A percentile compares a stretch with the other conserved stretches of the same genome.
Conservation (phyloP, 2,888 invertebrate genomes). For the Plebejus argus region DNA sequence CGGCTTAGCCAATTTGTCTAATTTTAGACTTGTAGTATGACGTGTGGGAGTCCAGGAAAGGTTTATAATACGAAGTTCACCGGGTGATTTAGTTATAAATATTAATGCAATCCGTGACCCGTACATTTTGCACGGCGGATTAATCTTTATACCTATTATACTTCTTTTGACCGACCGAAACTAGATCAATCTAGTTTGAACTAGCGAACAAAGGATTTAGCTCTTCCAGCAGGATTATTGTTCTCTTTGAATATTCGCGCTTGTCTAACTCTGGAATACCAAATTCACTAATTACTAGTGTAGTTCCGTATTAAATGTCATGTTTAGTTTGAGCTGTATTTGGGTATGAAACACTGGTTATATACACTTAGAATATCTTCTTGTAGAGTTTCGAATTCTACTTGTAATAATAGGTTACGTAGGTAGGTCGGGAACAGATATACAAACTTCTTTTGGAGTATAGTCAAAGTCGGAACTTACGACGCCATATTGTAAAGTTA, state of each 20-base stretch:
- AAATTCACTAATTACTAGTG: background rate
- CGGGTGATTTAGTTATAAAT: background rate
- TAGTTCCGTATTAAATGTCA: background rate
- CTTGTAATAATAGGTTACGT: background rate
- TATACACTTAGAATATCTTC: too few species aligned
- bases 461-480: too few species aligned
- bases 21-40: too few species aligned
- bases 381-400: background rate
- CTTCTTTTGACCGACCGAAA: background rate
- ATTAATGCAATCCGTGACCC: background rate
- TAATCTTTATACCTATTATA: too few species aligned
- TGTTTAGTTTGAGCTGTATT: background rate
- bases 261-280: background rate
- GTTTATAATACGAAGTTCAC: too few species aligned
- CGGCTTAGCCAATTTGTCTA: too few species aligned
- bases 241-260: conserved; percentile 15
- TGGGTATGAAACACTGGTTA: background rate
- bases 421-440: background rate
- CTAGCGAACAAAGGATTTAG: background rate
- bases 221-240: conserved; percentile 8
- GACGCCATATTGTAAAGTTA: too few species aligned
- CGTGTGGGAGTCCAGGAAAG: too few species aligned
- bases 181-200: conserved; percentile 3
- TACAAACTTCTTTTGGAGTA: background rate
- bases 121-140: background rate